A percentile compares a stretch with the other conserved stretches of the same genome.
phyloP scores from a whole-genome alignment of 1,140 invertebrate genomes.

The Drosophila grimshawi region DNA sequence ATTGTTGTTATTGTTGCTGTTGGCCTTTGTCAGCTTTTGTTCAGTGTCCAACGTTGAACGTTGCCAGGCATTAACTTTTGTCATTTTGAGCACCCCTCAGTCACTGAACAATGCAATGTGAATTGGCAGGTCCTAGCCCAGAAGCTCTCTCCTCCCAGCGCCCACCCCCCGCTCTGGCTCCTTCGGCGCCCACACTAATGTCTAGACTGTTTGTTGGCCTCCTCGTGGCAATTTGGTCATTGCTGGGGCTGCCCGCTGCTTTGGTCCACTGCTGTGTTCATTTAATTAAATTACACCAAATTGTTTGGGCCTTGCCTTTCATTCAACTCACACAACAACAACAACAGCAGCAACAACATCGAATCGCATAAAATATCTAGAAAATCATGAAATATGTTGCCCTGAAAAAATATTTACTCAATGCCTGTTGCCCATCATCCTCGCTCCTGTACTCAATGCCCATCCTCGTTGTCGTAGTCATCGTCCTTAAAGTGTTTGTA shows the following conservation, averaged over 20 bases:
- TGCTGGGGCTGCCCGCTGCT: conserved; percentile 52
- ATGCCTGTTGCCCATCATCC: conserved; percentile 21
- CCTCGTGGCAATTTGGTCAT: neutral
- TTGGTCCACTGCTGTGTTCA: conserved; percentile 78
- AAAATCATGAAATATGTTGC: conserved; percentile 71
- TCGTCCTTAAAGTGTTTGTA: conserved; percentile 51
- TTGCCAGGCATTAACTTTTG: conserved; percentile 81
- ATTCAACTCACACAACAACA: conserved; percentile 37
- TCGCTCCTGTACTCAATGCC: neutral
- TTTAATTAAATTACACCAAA: conserved; percentile 83
- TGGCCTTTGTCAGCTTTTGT: conserved; percentile 57
- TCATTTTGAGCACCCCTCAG: conserved; percentile 64
- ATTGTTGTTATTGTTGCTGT: conserved; percentile 12
- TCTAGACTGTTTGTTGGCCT: conserved; percentile 20
- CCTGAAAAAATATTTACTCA: conserved; percentile 64
- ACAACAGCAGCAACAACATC: conserved; percentile 16
- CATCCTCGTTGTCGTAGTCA: conserved; percentile 1
- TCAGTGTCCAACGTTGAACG: conserved; percentile 47
- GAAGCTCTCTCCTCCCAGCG: neutral
- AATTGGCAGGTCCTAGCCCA: conserved; percentile 59
- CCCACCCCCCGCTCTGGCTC: neutral
- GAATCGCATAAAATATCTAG: conserved; percentile 57
- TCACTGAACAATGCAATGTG: conserved; percentile 78
- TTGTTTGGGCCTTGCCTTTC: conserved; percentile 70
- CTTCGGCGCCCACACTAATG: neutral